Evolutionary conservation across 1,140 invertebrate species (phyloP).

Genomic region (Atopsyche davidsoni): DNA sequence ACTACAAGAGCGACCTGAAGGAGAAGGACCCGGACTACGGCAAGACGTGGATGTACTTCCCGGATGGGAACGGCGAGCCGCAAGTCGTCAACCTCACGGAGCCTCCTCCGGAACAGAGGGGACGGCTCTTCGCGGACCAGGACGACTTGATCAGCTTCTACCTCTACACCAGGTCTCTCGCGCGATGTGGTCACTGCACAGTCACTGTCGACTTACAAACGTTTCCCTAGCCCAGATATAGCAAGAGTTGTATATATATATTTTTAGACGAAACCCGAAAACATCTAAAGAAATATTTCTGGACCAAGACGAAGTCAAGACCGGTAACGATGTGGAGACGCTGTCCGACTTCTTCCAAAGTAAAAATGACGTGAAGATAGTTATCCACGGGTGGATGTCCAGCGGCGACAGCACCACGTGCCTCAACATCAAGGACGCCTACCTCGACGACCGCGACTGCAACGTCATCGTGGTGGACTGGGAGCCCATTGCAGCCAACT

Average conservation of each 20-base stretch:
- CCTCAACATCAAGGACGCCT: constrained; percentile 36
- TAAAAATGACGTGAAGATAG: constrained; percentile 53
- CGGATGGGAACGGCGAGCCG: constrained; percentile 53
- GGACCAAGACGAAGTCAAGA: constrained; percentile 34
- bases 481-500: constrained; percentile 55
- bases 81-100: constrained; percentile 48
- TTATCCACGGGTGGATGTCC: constrained; percentile 72
- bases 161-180: constrained; percentile 37
- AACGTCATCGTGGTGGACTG: constrained; percentile 68
- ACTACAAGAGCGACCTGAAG: constrained; percentile 17
- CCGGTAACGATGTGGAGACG: constrained; percentile 34
- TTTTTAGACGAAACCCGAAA: constrained; percentile 34
- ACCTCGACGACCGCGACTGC: constrained; percentile 48
- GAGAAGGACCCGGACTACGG: constrained; percentile 41
- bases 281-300: constrained; percentile 35
- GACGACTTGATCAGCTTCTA: constrained; percentile 36
- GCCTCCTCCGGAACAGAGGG: constrained; percentile 31
- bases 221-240: no score
- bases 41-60: constrained; percentile 59
- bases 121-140: constrained; percentile 27
- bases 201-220: no score
- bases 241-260: no score
- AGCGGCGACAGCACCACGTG: constrained; percentile 36
- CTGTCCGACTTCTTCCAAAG: constrained; percentile 48
- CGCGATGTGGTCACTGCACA: not conserved